Evolutionary conservation across 2,797 vertebrate genomes (phyloP).

Genomic region (Varecia variegata): DNA sequence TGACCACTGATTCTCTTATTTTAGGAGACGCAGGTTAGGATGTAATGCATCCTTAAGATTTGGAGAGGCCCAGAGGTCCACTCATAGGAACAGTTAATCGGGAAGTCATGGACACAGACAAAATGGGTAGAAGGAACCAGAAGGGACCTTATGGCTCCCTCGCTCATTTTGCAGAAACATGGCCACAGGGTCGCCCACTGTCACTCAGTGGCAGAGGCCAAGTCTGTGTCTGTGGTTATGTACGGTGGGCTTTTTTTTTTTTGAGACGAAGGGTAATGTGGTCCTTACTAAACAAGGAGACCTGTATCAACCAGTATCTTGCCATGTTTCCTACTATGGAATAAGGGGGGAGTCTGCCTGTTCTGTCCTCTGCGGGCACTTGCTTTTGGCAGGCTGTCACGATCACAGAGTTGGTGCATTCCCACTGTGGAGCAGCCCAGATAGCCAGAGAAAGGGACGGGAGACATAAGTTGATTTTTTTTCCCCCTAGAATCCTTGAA

Average conservation of each 20-base stretch:
- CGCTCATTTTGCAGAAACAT: not conserved
- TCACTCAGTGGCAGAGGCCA: not conserved
- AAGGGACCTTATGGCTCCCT: not conserved
- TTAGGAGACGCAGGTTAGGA: not conserved
- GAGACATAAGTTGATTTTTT: not conserved
- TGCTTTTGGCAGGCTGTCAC: not conserved
- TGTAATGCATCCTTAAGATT: not conserved
- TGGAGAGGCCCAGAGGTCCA: not conserved
- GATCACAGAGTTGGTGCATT: no score
- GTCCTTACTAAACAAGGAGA: not conserved
- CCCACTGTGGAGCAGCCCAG: no score
- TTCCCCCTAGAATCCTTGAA: not conserved
- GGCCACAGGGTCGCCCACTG: not conserved
- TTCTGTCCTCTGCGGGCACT: not conserved
- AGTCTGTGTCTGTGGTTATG: not conserved
- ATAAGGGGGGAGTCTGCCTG: not conserved
- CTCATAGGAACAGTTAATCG: not conserved
- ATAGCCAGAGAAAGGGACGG: not conserved
- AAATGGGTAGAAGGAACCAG: not conserved
- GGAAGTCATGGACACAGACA: not conserved
- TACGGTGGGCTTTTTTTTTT: not conserved
- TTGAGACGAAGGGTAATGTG: not conserved
- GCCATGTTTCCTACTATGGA: not conserved
- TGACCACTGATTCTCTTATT: not conserved
- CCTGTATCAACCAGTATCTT: not conserved